These are phyloP conservation scores for Cantharis rufa DNA, from an alignment of 2,888 invertebrate species.

Conservation along the genomic window DNA sequence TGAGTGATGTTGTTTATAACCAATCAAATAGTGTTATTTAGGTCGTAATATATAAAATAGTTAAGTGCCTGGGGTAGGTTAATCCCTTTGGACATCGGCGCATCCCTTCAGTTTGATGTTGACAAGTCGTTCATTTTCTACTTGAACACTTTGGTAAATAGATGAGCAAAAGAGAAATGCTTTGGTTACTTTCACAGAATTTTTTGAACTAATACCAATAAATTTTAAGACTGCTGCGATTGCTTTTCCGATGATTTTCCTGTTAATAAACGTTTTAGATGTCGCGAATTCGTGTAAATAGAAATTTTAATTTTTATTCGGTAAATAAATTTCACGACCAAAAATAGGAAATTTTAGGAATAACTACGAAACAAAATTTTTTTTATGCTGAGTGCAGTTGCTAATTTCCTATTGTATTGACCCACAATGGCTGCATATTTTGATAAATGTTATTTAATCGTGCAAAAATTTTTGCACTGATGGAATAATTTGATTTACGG, in stretches of 20 bases:
- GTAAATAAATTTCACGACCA: not conserved
- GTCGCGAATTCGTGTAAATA: not conserved
- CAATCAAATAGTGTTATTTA: constrained; percentile 10
- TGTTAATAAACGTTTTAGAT: not conserved
- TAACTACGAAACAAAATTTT: too few species aligned
- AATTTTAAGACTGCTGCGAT: not conserved
- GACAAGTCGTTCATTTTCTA: constrained; percentile 34
- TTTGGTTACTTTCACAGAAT: not conserved
- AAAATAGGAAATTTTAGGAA: too few species aligned
- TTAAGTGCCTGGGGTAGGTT: constrained; percentile 10
- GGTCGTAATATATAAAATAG: constrained; percentile 9
- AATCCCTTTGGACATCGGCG: constrained; percentile 17
- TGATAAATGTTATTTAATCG: not conserved
- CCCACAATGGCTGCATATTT: not conserved
- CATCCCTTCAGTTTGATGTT: constrained; percentile 19
- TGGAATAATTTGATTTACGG: not conserved
- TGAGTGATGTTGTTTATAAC: not conserved
- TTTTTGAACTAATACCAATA: not conserved
- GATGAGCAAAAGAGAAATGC: constrained; percentile 27
- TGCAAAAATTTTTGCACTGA: not conserved
- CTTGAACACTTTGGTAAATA: constrained; percentile 26
- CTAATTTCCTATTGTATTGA: not conserved
- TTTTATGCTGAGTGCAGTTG: not conserved
- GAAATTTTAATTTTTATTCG: not conserved
- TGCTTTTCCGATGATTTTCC: too few species aligned